Evolutionary conservation across 92 coral and sea anemone genomes (phyloP).

Genomic region (Porites evermanni): DNA sequence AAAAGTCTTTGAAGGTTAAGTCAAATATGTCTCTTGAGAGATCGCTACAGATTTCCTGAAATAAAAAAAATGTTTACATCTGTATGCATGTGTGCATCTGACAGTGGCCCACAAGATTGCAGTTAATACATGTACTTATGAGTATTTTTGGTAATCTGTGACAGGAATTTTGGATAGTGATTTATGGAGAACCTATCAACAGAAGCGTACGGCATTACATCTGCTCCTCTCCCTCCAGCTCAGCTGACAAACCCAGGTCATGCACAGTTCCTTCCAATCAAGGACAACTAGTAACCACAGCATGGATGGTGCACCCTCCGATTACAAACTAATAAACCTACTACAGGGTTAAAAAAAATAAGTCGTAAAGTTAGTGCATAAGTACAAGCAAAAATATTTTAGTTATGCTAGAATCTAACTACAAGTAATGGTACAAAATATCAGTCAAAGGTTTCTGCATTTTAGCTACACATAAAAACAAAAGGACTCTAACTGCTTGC

Average conservation of each 20-base stretch:
- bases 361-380: conserved; percentile 43
- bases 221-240: conserved; percentile 77
- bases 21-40: not conserved
- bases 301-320: conserved; percentile 52
- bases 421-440: not conserved
- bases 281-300: conserved; percentile 56
- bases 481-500: not conserved
- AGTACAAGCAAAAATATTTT: not conserved
- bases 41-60: conserved; percentile 7
- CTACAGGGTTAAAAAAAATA: conserved; percentile 51
- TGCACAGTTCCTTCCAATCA: conserved; percentile 76
- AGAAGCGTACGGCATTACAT: not conserved
- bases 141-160: not conserved
- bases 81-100: conserved; percentile 55
- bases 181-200: conserved; percentile 1
- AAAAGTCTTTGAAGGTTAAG: no score
- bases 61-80: conserved; percentile 17
- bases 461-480: not conserved
- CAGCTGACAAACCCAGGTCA: conserved; percentile 82
- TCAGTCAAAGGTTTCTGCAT: not conserved
- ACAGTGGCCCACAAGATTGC: conserved; percentile 63
- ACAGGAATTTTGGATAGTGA: not conserved
- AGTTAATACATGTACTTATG: not conserved
- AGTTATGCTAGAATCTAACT: not conserved
- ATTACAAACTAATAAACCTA: conserved; percentile 47